A percentile compares a stretch with the other conserved stretches of the same genome.
These are phyloP conservation scores for Dilophus febrilis DNA, from an alignment of 2,888 invertebrate genomes.

Conservation along the genomic window DNA sequence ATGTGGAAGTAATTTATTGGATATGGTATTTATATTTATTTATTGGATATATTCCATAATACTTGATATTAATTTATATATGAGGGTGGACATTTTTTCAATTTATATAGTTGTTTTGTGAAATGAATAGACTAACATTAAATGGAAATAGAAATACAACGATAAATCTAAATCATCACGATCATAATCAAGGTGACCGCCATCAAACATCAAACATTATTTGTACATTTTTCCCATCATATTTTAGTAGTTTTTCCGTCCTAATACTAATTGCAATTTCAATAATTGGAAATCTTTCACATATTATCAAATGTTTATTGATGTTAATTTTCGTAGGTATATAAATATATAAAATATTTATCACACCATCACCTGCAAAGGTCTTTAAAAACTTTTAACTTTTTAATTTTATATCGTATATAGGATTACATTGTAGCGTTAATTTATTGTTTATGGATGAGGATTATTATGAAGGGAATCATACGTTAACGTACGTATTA, in stretches of 20 bases:
- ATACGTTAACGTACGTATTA: slow-evolving; percentile 23
- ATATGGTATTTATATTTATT: slow-evolving; percentile 32
- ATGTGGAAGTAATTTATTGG: slow-evolving; percentile 39
- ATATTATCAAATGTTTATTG: slow-evolving; percentile 46
- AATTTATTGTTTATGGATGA: slow-evolving; percentile 38
- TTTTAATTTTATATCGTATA: too few species aligned
- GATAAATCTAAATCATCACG: background rate
- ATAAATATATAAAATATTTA: background rate
- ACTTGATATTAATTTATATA: background rate
- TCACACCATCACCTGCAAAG: too few species aligned
- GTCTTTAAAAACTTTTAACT: too few species aligned
- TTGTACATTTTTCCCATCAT: slow-evolving; percentile 50
- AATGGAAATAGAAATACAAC: background rate
- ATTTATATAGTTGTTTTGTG: slow-evolving; percentile 4
- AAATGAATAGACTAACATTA: background rate
- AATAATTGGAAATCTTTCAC: slow-evolving; percentile 52
- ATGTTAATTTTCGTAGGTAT: slow-evolving; percentile 40
- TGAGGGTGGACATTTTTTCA: too few species aligned
- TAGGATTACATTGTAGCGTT: slow-evolving; percentile 37
- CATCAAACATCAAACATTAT: slow-evolving; percentile 27
- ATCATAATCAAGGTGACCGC: too few species aligned
- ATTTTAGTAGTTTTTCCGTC: slow-evolving; percentile 53
- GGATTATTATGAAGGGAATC: slow-evolving; percentile 38
- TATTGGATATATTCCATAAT: background rate
- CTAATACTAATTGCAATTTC: slow-evolving; percentile 51